Evolutionary conservation across 37 sponge, comb jelly and placozoan genomes (phyloP).

Genomic region (Agelas oroides): DNA sequence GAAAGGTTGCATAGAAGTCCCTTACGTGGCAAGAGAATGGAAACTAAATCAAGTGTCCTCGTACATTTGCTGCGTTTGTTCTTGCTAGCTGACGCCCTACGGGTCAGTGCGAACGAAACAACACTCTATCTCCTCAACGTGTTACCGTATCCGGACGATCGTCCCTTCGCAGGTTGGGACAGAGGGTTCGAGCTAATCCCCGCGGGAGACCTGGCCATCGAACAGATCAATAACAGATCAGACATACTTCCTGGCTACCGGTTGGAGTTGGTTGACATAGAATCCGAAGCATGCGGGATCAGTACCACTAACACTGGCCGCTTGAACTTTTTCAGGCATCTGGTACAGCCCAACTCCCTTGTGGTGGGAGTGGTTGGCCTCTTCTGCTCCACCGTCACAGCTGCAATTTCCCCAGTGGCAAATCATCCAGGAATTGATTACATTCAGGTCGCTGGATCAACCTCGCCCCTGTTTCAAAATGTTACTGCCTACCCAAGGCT

Average conservation of each 20-base stretch:
- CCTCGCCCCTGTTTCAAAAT: constrained; percentile 15
- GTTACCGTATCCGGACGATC: constrained; percentile 17
- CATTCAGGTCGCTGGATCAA: constrained; percentile 40
- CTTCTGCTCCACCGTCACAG: constrained; percentile 33
- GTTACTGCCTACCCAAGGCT: neutral
- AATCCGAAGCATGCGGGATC: constrained; percentile 27
- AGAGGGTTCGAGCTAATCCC: constrained; percentile 41
- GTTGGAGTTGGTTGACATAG: constrained; percentile 34
- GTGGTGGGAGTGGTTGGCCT: constrained; percentile 44
- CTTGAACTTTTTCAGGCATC: neutral
- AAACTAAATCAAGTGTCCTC: too few species aligned
- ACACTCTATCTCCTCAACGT: constrained; percentile 25
- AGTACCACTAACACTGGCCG: neutral
- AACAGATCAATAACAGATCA: constrained; percentile 52
- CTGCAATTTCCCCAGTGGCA: constrained; percentile 3
- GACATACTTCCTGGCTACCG: constrained; percentile 25
- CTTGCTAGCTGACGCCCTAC: too few species aligned
- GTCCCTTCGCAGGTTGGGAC: constrained; percentile 2
- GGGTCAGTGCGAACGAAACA: too few species aligned
- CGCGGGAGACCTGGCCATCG: constrained; percentile 49
- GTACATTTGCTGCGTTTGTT: too few species aligned
- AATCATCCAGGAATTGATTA: constrained; percentile 1
- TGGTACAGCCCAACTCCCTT: neutral
- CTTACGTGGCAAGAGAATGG: too few species aligned
- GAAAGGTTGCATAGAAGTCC: too few species aligned